These are phyloP conservation scores for Nomada hirtipes DNA, from an alignment of 2,888 invertebrate species.

Conservation along the genomic window DNA sequence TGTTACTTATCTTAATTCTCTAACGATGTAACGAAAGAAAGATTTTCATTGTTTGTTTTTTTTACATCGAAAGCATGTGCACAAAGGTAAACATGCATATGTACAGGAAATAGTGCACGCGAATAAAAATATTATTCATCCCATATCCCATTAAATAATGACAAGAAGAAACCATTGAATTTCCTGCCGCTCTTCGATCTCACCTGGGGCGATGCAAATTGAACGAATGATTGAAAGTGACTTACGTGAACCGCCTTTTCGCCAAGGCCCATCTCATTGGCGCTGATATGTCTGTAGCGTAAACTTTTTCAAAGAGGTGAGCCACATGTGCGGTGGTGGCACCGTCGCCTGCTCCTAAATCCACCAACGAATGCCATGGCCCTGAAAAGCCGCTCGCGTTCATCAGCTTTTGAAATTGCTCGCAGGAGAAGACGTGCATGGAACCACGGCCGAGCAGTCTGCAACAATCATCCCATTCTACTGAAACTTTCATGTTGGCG, in stretches of 20 bases:
- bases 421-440: constrained; percentile 97
- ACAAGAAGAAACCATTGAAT: not conserved
- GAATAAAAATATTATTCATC: not conserved
- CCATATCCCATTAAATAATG: not conserved
- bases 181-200: not conserved
- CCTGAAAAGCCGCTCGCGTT: constrained; percentile 82
- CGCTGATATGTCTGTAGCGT: constrained; percentile 96
- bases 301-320: constrained; percentile 89
- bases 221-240: constrained; percentile 58
- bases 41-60: no score
- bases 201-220: not conserved
- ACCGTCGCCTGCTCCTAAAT: constrained; percentile 98
- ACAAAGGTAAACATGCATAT: no score
- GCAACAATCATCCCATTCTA: constrained; percentile 66
- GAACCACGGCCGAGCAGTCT: constrained; percentile 95
- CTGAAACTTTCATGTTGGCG: not conserved
- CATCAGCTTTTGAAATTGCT: constrained; percentile 90
- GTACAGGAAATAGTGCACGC: no score
- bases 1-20: no score
- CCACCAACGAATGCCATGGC: constrained; percentile 87
- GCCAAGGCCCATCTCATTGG: constrained; percentile 94
- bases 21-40: no score
- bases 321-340: constrained; percentile 94
- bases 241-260: constrained; percentile 91
- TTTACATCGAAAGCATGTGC: no score